Evolutionary conservation across 2,888 invertebrate species (phyloP).

Genomic region (Meteorus cinctellus): DNA sequence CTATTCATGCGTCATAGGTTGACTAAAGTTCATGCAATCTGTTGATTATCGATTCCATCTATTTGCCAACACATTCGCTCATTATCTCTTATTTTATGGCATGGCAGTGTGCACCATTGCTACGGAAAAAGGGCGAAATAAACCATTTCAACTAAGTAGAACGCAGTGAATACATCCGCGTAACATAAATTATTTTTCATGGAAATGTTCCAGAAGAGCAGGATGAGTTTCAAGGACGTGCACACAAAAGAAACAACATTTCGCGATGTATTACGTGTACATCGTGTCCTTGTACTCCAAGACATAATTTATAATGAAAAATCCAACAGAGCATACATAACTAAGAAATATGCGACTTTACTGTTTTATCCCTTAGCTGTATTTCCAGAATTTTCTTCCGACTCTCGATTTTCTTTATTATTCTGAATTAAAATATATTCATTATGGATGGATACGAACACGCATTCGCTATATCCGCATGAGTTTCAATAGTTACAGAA

Average conservation of each 20-base stretch:
- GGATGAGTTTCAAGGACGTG: conserved; percentile 1
- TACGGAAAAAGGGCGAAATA: neutral
- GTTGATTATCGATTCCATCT: no score
- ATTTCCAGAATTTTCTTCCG: neutral
- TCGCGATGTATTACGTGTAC: neutral
- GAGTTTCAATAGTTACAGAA: neutral
- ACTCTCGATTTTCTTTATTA: neutral
- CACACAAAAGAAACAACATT: neutral
- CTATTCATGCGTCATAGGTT: no score
- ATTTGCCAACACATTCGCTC: no score
- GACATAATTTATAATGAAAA: conserved; percentile 2
- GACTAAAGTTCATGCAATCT: no score
- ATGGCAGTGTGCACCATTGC: neutral
- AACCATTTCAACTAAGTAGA: neutral
- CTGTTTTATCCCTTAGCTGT: neutral
- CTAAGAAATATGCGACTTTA: neutral
- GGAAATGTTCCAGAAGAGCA: conserved; percentile 2
- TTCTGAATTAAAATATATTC: neutral
- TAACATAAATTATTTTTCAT: neutral
- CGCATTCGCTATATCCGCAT: neutral
- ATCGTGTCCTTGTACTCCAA: neutral
- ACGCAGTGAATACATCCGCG: neutral
- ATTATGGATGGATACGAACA: neutral
- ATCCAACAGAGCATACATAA: neutral
- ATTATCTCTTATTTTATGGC: neutral